Conservation (phyloP, 1,140 invertebrate genomes). For the Pissodes strobi region DNA sequence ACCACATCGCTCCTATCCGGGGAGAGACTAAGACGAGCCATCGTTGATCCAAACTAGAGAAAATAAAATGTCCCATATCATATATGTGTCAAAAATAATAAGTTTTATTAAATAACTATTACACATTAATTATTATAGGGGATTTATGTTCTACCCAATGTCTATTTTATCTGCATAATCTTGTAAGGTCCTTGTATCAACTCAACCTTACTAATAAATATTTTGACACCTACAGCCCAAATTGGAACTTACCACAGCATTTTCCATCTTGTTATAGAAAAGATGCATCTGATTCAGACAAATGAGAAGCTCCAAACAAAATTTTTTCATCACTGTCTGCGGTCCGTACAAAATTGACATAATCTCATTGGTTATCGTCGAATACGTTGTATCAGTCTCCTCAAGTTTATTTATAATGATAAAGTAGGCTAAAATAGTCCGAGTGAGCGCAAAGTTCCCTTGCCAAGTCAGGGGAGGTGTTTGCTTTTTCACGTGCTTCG, state of each 20-base stretch:
- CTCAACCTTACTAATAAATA: not conserved
- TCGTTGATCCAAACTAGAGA: constrained; percentile 16
- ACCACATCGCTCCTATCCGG: constrained; percentile 10
- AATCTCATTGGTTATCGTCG: constrained; percentile 34
- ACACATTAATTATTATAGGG: too few species aligned
- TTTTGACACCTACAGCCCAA: too few species aligned
- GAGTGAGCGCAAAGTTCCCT: constrained; percentile 27
- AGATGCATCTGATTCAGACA: constrained; percentile 26
- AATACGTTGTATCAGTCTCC: constrained; percentile 35
- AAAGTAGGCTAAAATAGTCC: constrained; percentile 27
- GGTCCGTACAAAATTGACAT: constrained; percentile 35
- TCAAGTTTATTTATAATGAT: constrained; percentile 39
- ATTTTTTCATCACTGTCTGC: constrained; percentile 24
- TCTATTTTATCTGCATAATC: too few species aligned
- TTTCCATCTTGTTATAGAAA: constrained; percentile 15
- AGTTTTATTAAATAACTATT: too few species aligned
- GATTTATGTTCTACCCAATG: too few species aligned
- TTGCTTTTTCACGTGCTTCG: constrained; percentile 24
- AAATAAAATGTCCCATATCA: too few species aligned
- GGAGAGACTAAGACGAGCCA: constrained; percentile 2
- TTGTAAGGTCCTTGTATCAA: too few species aligned
- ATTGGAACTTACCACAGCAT: constrained; percentile 5
- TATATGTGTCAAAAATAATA: too few species aligned
- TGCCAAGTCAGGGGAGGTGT: constrained; percentile 24
- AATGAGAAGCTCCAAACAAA: constrained; percentile 32